Evolutionary conservation across 2,797 vertebrate species (phyloP).

Genomic region (Siniperca obscura): DNA sequence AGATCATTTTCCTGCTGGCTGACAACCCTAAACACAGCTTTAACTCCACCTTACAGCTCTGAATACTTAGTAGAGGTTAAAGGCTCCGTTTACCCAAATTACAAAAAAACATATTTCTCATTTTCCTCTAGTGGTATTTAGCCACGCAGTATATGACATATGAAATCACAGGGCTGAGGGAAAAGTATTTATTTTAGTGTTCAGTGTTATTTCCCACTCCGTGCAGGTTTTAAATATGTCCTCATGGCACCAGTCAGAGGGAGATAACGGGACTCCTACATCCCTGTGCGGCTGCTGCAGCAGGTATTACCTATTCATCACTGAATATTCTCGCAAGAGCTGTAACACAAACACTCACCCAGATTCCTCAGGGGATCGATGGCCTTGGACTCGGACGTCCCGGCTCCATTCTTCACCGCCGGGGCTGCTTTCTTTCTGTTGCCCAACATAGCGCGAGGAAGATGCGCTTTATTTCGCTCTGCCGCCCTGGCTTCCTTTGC

Average conservation of each 20-base stretch:
- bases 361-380: slow-evolving; percentile 81
- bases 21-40: background rate
- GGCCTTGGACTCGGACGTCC: slow-evolving; percentile 71
- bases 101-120: background rate
- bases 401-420: slow-evolving; percentile 65
- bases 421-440: slow-evolving; percentile 63
- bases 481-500: background rate
- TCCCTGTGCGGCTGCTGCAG: too few species aligned
- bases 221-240: too few species aligned
- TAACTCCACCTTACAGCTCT: background rate
- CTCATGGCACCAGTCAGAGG: too few species aligned
- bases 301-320: too few species aligned
- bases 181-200: too few species aligned
- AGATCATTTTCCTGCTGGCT: background rate
- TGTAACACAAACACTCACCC: slow-evolving; percentile 70
- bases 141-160: too few species aligned
- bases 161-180: too few species aligned
- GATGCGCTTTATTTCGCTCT: background rate
- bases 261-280: too few species aligned
- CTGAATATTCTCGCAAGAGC: background rate
- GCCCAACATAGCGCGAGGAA: slow-evolving; percentile 73
- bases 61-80: background rate
- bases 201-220: too few species aligned
- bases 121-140: background rate
- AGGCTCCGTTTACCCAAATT: background rate